Percentiles rank a stretch among this genome's conserved stretches.
Conservation (phyloP, 2,113 vertebrate genomes). For the Tauraco erythrolophus region DNA sequence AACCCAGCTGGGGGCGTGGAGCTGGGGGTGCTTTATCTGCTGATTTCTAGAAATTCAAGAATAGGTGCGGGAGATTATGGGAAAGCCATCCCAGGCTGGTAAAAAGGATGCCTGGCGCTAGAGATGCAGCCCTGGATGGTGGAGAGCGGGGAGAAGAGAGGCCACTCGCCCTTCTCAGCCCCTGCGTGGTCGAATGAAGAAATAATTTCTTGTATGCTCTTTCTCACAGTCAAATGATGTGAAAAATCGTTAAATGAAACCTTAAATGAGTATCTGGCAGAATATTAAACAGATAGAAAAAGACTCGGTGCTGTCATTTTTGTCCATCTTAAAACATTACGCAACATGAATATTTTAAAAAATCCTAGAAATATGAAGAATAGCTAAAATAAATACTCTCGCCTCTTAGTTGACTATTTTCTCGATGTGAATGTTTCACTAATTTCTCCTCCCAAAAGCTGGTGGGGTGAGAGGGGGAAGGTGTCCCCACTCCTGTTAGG, state of each 20-base stretch:
- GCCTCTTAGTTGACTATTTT: neutral
- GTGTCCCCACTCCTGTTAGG: neutral
- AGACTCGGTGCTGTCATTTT: neutral
- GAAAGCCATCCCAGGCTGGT: neutral
- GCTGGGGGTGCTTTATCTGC: neutral
- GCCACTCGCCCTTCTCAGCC: neutral
- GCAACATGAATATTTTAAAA: neutral
- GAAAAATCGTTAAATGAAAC: neutral
- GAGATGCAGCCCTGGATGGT: neutral
- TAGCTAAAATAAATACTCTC: neutral
- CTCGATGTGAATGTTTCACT: rapidly evolving
- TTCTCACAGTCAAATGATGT: neutral
- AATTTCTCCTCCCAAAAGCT: neutral
- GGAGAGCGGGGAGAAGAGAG: neutral
- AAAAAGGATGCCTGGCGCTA: rapidly evolving
- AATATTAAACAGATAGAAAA: neutral
- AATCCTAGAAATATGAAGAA: neutral
- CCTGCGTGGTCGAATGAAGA: neutral
- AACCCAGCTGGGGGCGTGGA: rapidly evolving
- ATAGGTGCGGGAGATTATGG: rapidly evolving
- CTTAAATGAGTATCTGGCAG: neutral
- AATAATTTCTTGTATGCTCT: neutral
- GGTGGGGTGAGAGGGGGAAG: too few species aligned
- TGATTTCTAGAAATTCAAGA: neutral
- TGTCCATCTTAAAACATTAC: neutral